Evolutionary conservation across 2,888 invertebrate species (phyloP).

Genomic region (Trisateles emortualis): DNA sequence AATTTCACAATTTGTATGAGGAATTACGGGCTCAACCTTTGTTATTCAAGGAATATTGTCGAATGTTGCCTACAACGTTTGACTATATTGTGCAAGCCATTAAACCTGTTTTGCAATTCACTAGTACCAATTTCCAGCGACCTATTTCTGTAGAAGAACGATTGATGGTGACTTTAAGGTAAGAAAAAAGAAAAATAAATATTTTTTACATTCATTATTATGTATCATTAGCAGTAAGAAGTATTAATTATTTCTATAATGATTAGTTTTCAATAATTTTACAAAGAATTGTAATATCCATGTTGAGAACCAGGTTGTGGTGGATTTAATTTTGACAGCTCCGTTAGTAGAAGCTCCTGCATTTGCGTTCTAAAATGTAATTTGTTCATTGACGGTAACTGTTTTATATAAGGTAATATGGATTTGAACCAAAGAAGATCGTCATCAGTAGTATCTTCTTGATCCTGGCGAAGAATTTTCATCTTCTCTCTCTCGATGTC

Average conservation of each 20-base stretch:
- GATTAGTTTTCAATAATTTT: no score
- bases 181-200: no score
- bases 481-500: slow-evolving; percentile 39
- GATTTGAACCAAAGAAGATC: slow-evolving; percentile 46
- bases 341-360: slow-evolving; percentile 44
- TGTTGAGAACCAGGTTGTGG: no score
- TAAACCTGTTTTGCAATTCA: no score
- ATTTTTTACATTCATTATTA: no score
- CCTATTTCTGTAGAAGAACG: no score
- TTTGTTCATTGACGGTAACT: slow-evolving; percentile 44
- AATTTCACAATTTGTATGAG: slow-evolving; percentile 34
- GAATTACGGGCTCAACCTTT: slow-evolving; percentile 25
- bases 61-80: slow-evolving; percentile 28
- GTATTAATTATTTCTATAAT: no score
- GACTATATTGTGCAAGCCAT: slow-evolving; percentile 32
- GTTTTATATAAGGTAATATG: slow-evolving; percentile 48
- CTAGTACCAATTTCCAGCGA: no score
- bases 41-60: slow-evolving; percentile 29
- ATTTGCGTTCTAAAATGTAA: slow-evolving; percentile 48
- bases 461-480: slow-evolving; percentile 38
- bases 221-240: no score
- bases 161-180: no score
- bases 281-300: no score
- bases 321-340: slow-evolving; percentile 45
- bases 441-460: slow-evolving; percentile 36